Evolutionary conservation across 2,113 vertebrate genomes (phyloP), one percentile per base, ranked within the genome.

Genomic region (Erythrocercus mccallii): DNA sequence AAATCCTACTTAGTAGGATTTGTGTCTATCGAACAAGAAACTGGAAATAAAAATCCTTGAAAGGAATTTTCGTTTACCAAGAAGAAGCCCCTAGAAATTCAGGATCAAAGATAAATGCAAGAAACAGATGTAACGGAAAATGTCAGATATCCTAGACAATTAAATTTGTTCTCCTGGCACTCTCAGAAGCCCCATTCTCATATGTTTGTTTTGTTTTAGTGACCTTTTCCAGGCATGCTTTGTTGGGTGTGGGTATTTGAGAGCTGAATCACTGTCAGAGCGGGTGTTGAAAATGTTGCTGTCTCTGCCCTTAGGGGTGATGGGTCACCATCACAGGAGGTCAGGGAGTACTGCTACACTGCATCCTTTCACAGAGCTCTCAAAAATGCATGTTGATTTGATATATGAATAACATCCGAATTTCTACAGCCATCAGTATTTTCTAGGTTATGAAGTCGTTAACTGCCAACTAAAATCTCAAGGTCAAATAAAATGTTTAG

Each of bases 51-150:
- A 89, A 50, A 25, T 78, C 38, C 20, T 54, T 57, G 20, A 48
- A 84, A 45, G 15, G 23, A 48, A 11, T 56, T 91, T 68, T 76
- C 22, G 3, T 73, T 92, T 81, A n/a, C 56, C 42, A 83, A 47
- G 51, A 74, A 77, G 31, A 5, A 81, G 3, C 37, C 65, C 50
- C 28, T 69, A 40, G 37, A 76, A 85, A 90, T 72, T 81, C 23
- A 70, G n/a, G 57, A 72, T 70, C 35, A 65, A 85, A 76, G 35
- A 54, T 69, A 87, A 94, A 72, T n/a, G 37, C 17, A 61, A 82
- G 50, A 60, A 97, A 38, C 65, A 79, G 62, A 82, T 69, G 45
- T 28, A 95, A 90, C 42, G n/a, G n/a, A 94, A 90, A 92, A 91
- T 84, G 61, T 86, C 81, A 94, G 44, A 18, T 81, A 80, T 64